Percentiles rank a stretch among this genome's conserved stretches.
Evolutionary conservation across 2,113 vertebrate genomes (phyloP).

Genomic region (Scophthalmus maximus): DNA sequence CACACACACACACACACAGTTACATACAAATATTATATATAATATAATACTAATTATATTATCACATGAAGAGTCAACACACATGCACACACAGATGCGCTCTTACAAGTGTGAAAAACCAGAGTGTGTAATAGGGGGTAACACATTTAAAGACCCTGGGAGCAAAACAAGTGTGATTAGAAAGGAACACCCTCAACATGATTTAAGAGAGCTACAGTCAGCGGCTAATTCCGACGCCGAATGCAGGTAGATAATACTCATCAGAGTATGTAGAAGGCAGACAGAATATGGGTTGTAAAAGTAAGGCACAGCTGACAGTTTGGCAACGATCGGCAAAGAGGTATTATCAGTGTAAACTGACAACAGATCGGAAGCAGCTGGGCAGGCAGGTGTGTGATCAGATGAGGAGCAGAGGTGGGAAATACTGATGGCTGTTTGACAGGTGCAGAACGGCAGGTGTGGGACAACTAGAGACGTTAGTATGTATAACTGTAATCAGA

Average conservation of each 20-base stretch:
- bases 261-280: too few relatives aligned
- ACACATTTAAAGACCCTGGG: not conserved
- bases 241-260: not conserved
- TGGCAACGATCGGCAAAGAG: not conserved
- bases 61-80: conserved; percentile 8
- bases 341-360: not conserved
- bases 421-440: conserved; percentile 26
- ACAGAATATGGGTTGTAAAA: too few relatives aligned
- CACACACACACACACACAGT: conserved; percentile 4
- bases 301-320: not conserved
- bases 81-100: not conserved
- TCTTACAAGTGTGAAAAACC: not conserved
- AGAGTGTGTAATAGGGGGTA: not conserved
- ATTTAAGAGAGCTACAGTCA: too few relatives aligned
- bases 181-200: not conserved
- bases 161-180: not conserved
- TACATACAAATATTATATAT: conserved; percentile 19
- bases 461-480: not conserved
- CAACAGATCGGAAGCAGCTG: not conserved
- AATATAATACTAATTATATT: conserved; percentile 46
- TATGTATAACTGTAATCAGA: conserved; percentile 24
- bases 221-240: too few relatives aligned
- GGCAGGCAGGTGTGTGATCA: conserved; percentile 5
- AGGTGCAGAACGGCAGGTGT: conserved; percentile 34
- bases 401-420: not conserved